Evolutionary conservation across 2,888 invertebrate genomes (phyloP), one percentile per base, ranked within the genome.

Genomic region (Uloborus plumipes): DNA sequence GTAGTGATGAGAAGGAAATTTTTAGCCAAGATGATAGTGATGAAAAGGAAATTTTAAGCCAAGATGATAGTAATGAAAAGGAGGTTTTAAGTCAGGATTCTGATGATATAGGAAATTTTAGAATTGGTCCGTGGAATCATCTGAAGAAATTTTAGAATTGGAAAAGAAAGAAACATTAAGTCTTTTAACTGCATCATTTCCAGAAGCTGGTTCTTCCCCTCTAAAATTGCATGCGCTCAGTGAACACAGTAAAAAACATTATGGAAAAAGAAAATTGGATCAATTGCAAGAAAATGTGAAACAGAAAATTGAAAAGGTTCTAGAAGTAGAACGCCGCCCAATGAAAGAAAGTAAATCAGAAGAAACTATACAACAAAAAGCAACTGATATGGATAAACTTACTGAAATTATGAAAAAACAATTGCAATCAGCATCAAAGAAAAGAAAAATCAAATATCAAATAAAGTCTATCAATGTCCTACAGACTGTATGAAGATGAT

Each of bases 291-390:
- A 58, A 58, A 58, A 58, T 58, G 18, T 58, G 58, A 58, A 58
- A 58, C 58, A 58, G n/a, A 58, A n/a, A 58, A 58, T 58, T 58
- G 58, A 9, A 58, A 58, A 58, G 4, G 58, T 58, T 2, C 58
- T 58, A 9, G 58, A 58, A 58, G 58, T 58, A 58, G 18, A 58
- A 58, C 20, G 4, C 9, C 20, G 4, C 9, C 58, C 6, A 58
- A 58, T 58, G 58, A 6, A 15, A 58, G 58, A 58, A 58, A 58
- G 58, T 58, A 18, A 58, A 58, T 58, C 18, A 58, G 58, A 58
- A 58, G 58, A 58, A 58, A 58, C 58, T n/a, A 58, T 58, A 58
- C 58, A 58, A 58, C 58, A 58, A 58, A 58, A 58, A 58, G 58
- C 58, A 58, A 22, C 58, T 58, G 58, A 58, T 58, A n/a, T 58